phyloP scores from a whole-genome alignment of 2,888 invertebrate species.

The Corbicula japonica region DNA sequence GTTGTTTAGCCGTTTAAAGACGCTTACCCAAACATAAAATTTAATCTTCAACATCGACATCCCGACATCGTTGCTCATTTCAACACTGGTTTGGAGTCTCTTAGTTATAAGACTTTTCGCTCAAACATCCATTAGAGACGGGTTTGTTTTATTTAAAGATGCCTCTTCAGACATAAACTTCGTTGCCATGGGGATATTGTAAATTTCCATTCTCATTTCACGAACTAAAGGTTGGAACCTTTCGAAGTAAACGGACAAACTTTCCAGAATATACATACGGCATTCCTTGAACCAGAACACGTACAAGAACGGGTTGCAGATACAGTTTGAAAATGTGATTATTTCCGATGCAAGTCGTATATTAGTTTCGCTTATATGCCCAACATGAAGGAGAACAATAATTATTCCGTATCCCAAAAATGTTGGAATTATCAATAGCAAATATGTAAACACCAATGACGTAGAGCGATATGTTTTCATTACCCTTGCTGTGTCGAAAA shows the following conservation, averaged over 20 bases:
- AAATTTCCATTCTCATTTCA: slow-evolving; percentile 15
- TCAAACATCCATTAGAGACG: too few species aligned
- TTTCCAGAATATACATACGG: not conserved
- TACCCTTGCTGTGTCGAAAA: not conserved
- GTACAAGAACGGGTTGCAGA: slow-evolving; percentile 19
- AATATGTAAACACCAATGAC: slow-evolving; percentile 8
- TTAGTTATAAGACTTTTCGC: too few species aligned
- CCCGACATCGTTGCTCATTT: too few species aligned
- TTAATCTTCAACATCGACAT: too few species aligned
- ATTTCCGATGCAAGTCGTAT: not conserved
- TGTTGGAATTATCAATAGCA: not conserved
- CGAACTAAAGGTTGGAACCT: not conserved
- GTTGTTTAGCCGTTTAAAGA: too few species aligned
- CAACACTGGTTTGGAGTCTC: too few species aligned
- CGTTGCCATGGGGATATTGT: too few species aligned
- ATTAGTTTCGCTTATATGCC: not conserved
- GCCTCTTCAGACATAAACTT: too few species aligned
- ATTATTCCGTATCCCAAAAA: slow-evolving; percentile 4
- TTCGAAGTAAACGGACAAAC: not conserved
- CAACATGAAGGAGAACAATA: not conserved
- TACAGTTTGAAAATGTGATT: slow-evolving; percentile 8
- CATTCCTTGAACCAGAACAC: slow-evolving; percentile 29
- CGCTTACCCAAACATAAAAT: too few species aligned
- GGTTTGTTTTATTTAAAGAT: too few species aligned
- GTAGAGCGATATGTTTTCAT: slow-evolving; percentile 2